Conservation (phyloP, 2,113 vertebrate genomes). For the Psittacula cyanocephala region DNA sequence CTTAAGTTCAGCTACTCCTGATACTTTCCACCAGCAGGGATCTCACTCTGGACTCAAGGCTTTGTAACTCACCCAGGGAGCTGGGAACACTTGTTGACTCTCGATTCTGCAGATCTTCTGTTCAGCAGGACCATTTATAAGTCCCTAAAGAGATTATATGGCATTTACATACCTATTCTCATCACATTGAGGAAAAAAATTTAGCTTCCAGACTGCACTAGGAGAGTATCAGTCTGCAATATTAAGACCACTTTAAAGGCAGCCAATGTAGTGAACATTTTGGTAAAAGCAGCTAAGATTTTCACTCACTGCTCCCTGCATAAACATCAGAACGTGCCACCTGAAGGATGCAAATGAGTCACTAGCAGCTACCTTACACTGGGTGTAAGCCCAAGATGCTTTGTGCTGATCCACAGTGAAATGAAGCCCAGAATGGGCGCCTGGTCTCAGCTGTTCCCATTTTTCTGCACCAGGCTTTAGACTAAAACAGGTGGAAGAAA, state of each 20-base stretch:
- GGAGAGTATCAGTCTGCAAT: background rate
- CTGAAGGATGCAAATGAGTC: background rate
- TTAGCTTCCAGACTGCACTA: background rate
- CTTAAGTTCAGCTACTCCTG: background rate
- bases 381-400: background rate
- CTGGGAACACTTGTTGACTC: accelerated
- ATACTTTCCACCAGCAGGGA: background rate
- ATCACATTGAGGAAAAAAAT: background rate
- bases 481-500: conserved; percentile 30
- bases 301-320: background rate
- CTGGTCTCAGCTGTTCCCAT: background rate
- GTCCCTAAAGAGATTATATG: background rate
- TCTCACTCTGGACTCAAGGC: background rate
- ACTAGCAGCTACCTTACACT: background rate
- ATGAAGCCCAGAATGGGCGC: background rate
- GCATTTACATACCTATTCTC: background rate
- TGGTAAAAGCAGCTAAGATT: background rate
- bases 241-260: background rate
- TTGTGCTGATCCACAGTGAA: background rate
- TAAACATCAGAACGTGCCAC: background rate
- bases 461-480: background rate
- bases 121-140: background rate
- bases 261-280: background rate
- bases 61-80: background rate
- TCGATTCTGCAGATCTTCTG: background rate